Conservation (phyloP, 2,888 invertebrate genomes). For the Hymenopus coronatus region DNA sequence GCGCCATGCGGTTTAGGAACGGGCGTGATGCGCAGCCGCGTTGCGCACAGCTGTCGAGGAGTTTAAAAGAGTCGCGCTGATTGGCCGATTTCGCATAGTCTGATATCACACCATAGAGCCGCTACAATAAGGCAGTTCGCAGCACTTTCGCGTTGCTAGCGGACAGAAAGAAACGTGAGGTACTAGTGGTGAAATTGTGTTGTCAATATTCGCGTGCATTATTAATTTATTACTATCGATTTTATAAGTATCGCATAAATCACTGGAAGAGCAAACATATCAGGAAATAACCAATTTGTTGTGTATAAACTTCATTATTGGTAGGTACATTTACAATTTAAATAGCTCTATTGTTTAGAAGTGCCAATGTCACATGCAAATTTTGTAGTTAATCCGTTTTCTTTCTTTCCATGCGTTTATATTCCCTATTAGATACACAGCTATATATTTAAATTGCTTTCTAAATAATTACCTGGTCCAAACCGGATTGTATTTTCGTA, state of each 20-base stretch:
- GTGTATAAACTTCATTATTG: neutral
- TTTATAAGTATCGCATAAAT: neutral
- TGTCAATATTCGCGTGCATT: neutral
- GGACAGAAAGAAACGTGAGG: neutral
- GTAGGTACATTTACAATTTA: neutral
- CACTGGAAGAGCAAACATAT: neutral
- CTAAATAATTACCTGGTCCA: too few relatives aligned
- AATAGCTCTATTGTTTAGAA: neutral
- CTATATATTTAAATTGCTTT: too few relatives aligned
- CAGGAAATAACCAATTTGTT: neutral
- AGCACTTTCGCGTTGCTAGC: neutral
- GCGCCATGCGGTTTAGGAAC: slow-evolving; percentile 2
- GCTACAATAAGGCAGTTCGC: slow-evolving; percentile 44
- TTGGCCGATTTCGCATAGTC: slow-evolving; percentile 71
- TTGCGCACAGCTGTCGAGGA: neutral
- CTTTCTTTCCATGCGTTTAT: too few relatives aligned
- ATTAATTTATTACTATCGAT: neutral
- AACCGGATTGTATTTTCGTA: too few relatives aligned
- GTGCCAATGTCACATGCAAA: too few relatives aligned
- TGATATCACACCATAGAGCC: slow-evolving; percentile 71
- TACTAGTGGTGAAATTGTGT: neutral
- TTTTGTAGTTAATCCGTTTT: too few relatives aligned
- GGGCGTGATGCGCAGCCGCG: neutral
- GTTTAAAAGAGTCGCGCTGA: slow-evolving; percentile 43
- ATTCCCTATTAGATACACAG: too few relatives aligned